phyloP scores from a whole-genome alignment of 2,113 vertebrate genomes.

The Epinephelus lanceolatus region DNA sequence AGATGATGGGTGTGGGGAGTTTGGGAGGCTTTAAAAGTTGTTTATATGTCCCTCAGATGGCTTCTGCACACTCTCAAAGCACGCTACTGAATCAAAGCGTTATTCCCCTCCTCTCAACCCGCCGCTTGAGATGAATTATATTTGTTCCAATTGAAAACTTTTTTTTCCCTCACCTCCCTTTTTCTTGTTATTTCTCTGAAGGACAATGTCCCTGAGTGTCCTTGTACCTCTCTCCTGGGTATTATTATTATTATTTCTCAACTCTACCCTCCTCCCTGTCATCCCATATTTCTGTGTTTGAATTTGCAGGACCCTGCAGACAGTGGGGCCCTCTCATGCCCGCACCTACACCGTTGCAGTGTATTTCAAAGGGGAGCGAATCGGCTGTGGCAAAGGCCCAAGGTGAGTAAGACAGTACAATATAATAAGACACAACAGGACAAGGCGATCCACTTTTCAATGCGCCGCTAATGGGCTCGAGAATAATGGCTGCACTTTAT shows the following conservation, averaged over 20 bases:
- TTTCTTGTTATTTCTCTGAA: slow-evolving; percentile 47
- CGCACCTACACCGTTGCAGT: slow-evolving; percentile 98
- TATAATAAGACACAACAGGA: slow-evolving; percentile 48
- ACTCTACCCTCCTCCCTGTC: background rate
- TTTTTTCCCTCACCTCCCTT: slow-evolving; percentile 8
- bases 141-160: slow-evolving; percentile 59
- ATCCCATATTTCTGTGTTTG: slow-evolving; percentile 19
- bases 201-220: slow-evolving; percentile 51
- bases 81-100: slow-evolving; percentile 45
- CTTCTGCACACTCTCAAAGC: slow-evolving; percentile 39
- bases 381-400: slow-evolving; percentile 98
- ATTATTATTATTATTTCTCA: slow-evolving; percentile 29
- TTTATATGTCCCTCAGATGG: slow-evolving; percentile 59
- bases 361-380: slow-evolving; percentile 98
- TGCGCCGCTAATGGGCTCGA: slow-evolving; percentile 66
- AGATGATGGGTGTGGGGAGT: slow-evolving; percentile 46
- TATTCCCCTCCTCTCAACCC: slow-evolving; percentile 29
- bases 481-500: slow-evolving; percentile 70
- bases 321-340: slow-evolving; percentile 96
- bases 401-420: slow-evolving; percentile 85
- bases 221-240: slow-evolving; percentile 44
- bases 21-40: slow-evolving; percentile 62
- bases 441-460: slow-evolving; percentile 37
- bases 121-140: slow-evolving; percentile 60
- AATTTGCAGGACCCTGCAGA: slow-evolving; percentile 94